Base-by-base conservation (phyloP, 2,888 invertebrate species). In the Sinhomidia bicolor region DNA sequence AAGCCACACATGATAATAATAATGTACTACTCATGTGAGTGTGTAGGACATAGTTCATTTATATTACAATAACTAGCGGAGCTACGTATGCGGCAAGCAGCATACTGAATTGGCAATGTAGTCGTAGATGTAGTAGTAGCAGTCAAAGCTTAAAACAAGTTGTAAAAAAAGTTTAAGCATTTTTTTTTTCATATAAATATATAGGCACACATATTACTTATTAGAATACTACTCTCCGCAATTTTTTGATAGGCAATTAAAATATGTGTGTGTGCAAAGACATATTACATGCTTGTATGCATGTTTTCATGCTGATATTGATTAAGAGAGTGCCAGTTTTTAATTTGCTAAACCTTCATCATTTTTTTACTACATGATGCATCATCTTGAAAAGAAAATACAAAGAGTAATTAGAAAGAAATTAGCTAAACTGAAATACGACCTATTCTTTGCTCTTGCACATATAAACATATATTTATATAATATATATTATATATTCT, bases 361-460 rank as follows among this genome's bases (percentile, higher is more conserved):
- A 32, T 51, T 29, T 54, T 51, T 51, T 54, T 17, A 44, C 47
- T 51, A 79, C 36, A 79, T 60, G 23, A 36, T 36, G 1, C 14
- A 78, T 26, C 23, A 57, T 23, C 26, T 0, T 26, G 26, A 76
- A 76, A 51, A 51, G 20, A 41, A 32, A 41, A 20, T 23, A 79
- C 74, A 76, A 78, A 62, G 23, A 47, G 74, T 78, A 85, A 85
- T 85, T 78, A 85, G 76, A 65, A 62, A 85, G 78, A 62, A 78
- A 85, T 85, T 44, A 78, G 76, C 32, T 54, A 76, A 57, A 60
- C 62, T 78, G 78, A 85, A 85, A 78, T 29, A 78, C 76, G 29
- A 76, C 60, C 74, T 60, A 84, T 74, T 74, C 54, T 41, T 74
- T 20, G 17, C 47, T 4, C 17, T 26, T 44, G 0, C 23, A n/a